Percentiles rank a stretch among this genome's conserved stretches.
Evolutionary conservation across 2,113 vertebrate genomes (phyloP).

Genomic region (Ictidomys tridecemlineatus): DNA sequence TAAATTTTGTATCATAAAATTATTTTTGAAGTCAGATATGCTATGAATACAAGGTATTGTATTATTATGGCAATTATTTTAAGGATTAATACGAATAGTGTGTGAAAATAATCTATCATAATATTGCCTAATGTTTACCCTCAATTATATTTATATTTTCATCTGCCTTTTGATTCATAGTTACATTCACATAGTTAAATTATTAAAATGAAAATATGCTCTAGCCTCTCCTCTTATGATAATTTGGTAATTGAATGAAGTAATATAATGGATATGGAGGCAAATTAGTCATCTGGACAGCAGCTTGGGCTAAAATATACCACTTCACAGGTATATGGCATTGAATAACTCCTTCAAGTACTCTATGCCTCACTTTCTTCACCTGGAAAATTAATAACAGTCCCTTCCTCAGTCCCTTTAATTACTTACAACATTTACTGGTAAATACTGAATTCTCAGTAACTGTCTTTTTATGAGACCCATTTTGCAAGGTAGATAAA

Average conservation of each 20-base stretch:
- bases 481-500: neutral
- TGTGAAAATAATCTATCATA: neutral
- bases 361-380: neutral
- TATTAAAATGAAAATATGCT: neutral
- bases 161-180: neutral
- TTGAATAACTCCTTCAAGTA: neutral
- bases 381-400: neutral
- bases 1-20: neutral
- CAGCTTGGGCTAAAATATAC: neutral
- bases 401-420: neutral
- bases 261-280: neutral
- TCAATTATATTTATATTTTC: neutral
- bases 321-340: neutral
- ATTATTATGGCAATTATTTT: neutral
- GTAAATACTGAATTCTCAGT: neutral
- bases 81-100: neutral
- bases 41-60: neutral
- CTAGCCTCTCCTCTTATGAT: neutral
- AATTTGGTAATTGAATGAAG: neutral
- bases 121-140: neutral
- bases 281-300: neutral
- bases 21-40: neutral
- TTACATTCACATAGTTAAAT: neutral
- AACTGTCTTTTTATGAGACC: neutral
- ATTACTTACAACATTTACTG: neutral